phyloP scores from a whole-genome alignment of 2,797 vertebrate species.

The Pampus argenteus region DNA sequence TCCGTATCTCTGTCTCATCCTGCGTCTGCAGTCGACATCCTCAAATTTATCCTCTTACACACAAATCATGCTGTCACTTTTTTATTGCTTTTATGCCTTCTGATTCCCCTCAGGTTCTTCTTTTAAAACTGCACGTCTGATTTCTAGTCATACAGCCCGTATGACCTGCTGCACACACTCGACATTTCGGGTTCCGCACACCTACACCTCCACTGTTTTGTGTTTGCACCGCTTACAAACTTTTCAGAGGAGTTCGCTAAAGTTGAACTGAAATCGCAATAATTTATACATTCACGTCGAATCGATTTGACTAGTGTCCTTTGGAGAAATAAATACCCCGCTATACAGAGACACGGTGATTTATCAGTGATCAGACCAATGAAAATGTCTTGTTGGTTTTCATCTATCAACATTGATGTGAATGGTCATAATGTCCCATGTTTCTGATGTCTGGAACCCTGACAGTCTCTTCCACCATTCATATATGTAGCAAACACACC shows the following conservation, averaged over 20 bases:
- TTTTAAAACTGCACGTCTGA: conserved; percentile 34
- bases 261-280: no score
- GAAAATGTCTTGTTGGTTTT: no score
- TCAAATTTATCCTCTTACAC: conserved; percentile 50
- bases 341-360: no score
- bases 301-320: no score
- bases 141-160: conserved; percentile 1
- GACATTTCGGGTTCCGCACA: background rate
- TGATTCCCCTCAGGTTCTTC: conserved; percentile 45
- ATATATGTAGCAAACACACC: no score
- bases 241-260: background rate
- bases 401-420: no score
- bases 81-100: conserved; percentile 57
- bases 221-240: background rate
- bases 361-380: no score
- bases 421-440: no score
- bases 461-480: no score
- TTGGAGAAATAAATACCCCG: no score
- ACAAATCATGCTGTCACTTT: conserved; percentile 65
- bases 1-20: conserved; percentile 58
- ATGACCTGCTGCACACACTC: background rate
- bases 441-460: no score
- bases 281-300: no score
- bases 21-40: conserved; percentile 28
- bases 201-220: background rate